Base-by-base conservation (phyloP, 2,888 invertebrate genomes). In the Esperia sulphurella region DNA sequence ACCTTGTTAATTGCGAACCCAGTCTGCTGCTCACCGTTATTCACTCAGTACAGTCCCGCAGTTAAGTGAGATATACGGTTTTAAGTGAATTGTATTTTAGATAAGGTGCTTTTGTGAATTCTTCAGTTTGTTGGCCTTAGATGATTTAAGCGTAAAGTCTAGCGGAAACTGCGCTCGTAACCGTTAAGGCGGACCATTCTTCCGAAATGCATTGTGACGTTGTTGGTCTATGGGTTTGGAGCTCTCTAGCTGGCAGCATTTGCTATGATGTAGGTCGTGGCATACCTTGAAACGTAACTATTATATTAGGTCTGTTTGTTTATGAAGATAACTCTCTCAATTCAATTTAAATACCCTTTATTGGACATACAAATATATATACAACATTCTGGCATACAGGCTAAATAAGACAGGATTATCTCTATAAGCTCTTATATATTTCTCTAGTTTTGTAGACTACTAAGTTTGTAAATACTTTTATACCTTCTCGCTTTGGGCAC, bases 1-100 rank as follows among this genome's bases (percentile, higher is more conserved):
- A 70, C 63, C 75, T 68, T 70, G 77, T 76, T 76, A 78, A 80
- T 77, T 75, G 73, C 74, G 46, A 58, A 58, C 54, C 69, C 55
- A 65, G 69, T 61, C 59, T 56, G 61, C 52, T 54, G 48, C 55
- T 55, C 62, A 73, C 80, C 77, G 80, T 81, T 81, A 79, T 55
- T 52, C 54, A 63, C 58, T 68, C 64, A 65, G 58, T 61, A 54
- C 41, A 59, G 59, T 58, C 53, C 55, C 57, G 56, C 59, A 58
- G 61, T 33, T 10, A 38, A 30, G 45, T 44, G 45, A 45, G 38
- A 45, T 35, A 43, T 43, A 29, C 29, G 41, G 1, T 28, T 41
- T 41, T n/a, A 41, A 41, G 12, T 12, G 28, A 41, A 14, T 30
- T 42, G 28, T 38, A 47, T 39, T 43, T 31, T 14, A 30, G 6